These are phyloP conservation scores for Sturnira hondurensis DNA, from an alignment of 2,113 vertebrate genomes.

Conservation along the genomic window DNA sequence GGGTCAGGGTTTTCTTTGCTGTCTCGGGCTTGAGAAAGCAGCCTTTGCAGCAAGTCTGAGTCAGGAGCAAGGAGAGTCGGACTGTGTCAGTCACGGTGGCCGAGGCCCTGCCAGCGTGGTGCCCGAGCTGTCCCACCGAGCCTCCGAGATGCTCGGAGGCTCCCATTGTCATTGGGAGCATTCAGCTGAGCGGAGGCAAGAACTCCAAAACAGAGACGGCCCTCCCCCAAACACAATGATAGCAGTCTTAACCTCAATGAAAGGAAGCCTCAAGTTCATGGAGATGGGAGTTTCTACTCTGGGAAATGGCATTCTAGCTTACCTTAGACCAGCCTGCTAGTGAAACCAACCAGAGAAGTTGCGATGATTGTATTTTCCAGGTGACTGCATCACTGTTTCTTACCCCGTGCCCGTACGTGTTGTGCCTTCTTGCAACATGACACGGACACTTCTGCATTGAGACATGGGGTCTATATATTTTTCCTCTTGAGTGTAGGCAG, in stretches of 20 bases:
- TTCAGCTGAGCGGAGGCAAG: neutral
- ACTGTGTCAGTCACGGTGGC: neutral
- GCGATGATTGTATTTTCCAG: neutral
- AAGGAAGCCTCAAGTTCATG: neutral
- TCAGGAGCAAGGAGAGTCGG: neutral
- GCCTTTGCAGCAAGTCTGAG: neutral
- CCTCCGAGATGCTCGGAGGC: neutral
- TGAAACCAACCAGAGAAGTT: neutral
- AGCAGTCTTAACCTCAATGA: neutral
- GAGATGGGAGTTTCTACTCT: neutral
- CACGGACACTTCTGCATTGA: neutral
- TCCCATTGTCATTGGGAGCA: fast-evolving
- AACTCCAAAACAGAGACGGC: neutral
- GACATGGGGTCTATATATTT: neutral
- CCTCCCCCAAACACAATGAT: neutral
- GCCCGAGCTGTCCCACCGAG: neutral
- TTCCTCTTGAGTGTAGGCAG: neutral
- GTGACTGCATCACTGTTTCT: neutral
- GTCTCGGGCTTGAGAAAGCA: neutral
- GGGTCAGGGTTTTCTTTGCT: neutral
- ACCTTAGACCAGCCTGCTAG: neutral
- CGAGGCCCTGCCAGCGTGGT: neutral
- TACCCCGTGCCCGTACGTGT: neutral
- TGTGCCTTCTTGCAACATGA: neutral
- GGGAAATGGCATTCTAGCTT: neutral